Conservation (phyloP, 2,888 invertebrate genomes). For the Thyatira batis region DNA sequence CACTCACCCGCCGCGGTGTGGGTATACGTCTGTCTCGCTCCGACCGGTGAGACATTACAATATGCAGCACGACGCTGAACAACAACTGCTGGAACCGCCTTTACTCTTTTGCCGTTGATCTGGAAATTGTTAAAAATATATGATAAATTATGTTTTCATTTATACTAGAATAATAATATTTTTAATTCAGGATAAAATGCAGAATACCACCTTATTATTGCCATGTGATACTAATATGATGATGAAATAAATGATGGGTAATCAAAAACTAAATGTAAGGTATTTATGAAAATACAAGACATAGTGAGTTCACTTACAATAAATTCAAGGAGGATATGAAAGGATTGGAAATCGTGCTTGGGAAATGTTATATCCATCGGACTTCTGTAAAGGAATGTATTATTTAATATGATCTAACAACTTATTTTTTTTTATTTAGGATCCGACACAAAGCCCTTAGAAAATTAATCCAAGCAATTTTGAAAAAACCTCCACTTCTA, state of each 20-base stretch:
- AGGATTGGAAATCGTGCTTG: conserved; percentile 43
- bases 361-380: conserved; percentile 66
- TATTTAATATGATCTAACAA: neutral
- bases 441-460: too few relatives aligned
- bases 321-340: conserved; percentile 32
- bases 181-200: too few relatives aligned
- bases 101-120: conserved; percentile 98
- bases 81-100: conserved; percentile 97
- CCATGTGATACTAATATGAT: neutral
- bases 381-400: conserved; percentile 66
- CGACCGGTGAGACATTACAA: conserved; percentile 84
- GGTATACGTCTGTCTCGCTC: conserved; percentile 43
- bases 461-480: too few relatives aligned
- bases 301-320: conserved; percentile 36
- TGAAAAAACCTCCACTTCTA: too few relatives aligned
- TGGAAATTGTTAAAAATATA: conserved; percentile 74
- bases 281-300: too few relatives aligned
- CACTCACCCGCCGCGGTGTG: conserved; percentile 47
- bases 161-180: too few relatives aligned
- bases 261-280: neutral
- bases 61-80: conserved; percentile 96
- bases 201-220: neutral
- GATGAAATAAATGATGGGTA: neutral
- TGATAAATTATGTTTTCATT: too few relatives aligned
- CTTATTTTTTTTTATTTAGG: too few relatives aligned